A percentile compares a stretch with the other conserved stretches of the same genome.
Conservation (phyloP, 2,888 invertebrate genomes). For the Tetragonula carbonaria region DNA sequence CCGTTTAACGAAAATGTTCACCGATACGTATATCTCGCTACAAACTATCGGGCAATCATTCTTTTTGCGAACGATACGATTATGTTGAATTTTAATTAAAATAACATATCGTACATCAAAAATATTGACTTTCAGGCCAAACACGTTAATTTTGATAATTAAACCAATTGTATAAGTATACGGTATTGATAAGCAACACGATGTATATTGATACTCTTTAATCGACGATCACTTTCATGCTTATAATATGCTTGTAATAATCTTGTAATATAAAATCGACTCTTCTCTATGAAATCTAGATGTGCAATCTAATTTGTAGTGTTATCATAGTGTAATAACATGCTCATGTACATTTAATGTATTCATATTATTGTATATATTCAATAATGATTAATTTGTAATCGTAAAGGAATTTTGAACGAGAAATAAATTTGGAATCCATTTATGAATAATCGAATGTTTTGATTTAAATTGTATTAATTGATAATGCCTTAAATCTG, state of each 20-base stretch:
- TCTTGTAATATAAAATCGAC: too few species aligned
- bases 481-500: not conserved
- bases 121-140: not conserved
- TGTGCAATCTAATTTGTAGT: not conserved
- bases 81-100: not conserved
- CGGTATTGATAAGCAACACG: not conserved
- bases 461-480: not conserved
- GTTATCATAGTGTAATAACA: not conserved
- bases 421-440: not conserved
- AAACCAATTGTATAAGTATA: not conserved
- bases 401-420: not conserved
- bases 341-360: not conserved
- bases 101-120: too few species aligned
- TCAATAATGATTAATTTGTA: not conserved
- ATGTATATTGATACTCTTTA: not conserved
- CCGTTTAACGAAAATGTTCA: conserved; percentile 12
- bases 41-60: not conserved
- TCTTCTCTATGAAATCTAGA: too few species aligned
- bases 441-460: not conserved
- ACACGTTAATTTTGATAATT: not conserved
- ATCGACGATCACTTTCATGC: not conserved
- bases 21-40: not conserved
- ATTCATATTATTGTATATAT: not conserved
- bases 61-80: not conserved
- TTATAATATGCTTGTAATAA: too few species aligned